Percentiles rank a stretch among this genome's conserved stretches.
These are phyloP conservation scores for Galaxias olidus DNA, from an alignment of 2,797 vertebrate species.

Conservation along the genomic window DNA sequence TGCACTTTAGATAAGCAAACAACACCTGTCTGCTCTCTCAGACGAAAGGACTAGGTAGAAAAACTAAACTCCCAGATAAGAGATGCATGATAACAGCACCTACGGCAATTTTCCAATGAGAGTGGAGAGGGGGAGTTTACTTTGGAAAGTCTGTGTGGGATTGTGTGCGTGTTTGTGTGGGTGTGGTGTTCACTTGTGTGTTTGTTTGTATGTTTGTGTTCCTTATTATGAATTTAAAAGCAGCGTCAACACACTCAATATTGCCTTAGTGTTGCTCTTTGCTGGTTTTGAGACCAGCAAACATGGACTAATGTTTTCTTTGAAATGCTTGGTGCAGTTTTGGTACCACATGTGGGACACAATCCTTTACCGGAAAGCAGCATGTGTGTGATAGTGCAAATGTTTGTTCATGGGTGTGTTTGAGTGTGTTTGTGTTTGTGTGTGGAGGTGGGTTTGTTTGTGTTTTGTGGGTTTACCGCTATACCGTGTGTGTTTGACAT, in stretches of 20 bases:
- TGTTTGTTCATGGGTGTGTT: not conserved
- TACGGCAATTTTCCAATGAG: conserved; percentile 2
- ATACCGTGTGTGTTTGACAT: not conserved
- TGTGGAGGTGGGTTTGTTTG: not conserved
- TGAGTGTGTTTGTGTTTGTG: not conserved
- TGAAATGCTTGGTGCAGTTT: not conserved
- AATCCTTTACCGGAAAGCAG: not conserved
- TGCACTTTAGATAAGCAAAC: conserved; percentile 14
- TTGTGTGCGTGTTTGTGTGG: conserved; percentile 3
- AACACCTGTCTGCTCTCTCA: not conserved
- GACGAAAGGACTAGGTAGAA: not conserved
- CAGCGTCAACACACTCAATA: not conserved
- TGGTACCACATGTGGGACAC: not conserved
- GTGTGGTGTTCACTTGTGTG: not conserved
- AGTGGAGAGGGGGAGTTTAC: not conserved
- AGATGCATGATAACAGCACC: not conserved
- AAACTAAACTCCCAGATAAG: conserved; percentile 6
- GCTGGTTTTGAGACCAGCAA: not conserved
- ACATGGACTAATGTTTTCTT: not conserved
- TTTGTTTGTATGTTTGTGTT: not conserved
- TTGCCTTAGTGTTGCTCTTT: not conserved
- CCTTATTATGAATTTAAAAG: not conserved
- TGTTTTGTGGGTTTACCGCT: not conserved
- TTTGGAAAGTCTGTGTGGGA: not conserved
- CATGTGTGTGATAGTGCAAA: not conserved